Percentiles rank a stretch among this genome's conserved stretches.
phyloP scores from a whole-genome alignment of 2,888 invertebrate species.

The Drosophila flavopinicola region DNA sequence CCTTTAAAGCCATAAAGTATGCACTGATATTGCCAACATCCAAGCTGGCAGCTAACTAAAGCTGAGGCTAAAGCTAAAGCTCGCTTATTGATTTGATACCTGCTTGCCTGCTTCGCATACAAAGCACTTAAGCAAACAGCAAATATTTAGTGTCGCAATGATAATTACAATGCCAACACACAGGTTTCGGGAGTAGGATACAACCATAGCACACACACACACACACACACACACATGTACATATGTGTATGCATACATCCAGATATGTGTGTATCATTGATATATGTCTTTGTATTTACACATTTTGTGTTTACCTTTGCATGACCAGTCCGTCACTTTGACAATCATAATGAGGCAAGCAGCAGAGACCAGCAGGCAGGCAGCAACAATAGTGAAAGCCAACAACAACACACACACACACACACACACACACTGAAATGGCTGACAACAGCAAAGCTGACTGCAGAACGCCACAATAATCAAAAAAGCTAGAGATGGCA shows the following conservation, averaged over 20 bases:
- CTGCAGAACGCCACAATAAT: conserved; percentile 61
- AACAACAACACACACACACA: conserved; percentile 13
- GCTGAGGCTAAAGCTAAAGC: conserved; percentile 4
- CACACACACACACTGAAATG: conserved; percentile 48
- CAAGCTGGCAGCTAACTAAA: conserved; percentile 23
- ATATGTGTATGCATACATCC: neutral
- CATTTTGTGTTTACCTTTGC: conserved; percentile 77
- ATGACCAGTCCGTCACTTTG: conserved; percentile 80
- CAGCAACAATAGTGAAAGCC: neutral
- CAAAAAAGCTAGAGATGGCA: conserved; percentile 60
- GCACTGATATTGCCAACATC: conserved; percentile 47
- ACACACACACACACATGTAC: neutral
- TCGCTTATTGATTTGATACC: conserved; percentile 72
- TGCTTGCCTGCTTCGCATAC: conserved; percentile 22
- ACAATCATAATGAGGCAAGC: conserved; percentile 76
- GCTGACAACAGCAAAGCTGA: conserved; percentile 74
- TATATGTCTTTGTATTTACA: conserved; percentile 70
- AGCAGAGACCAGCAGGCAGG: conserved; percentile 46
- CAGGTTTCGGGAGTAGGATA: neutral
- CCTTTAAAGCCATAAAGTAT: conserved; percentile 69
- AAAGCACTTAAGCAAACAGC: conserved; percentile 77
- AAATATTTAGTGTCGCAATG: conserved; percentile 79
- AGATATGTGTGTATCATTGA: conserved; percentile 35
- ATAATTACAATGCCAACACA: conserved; percentile 75
- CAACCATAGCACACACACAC: conserved; percentile 31